Percentiles rank a stretch among this genome's conserved stretches.
phyloP scores from a whole-genome alignment of 2,888 invertebrate genomes.

The Ornithoptera priamus region DNA sequence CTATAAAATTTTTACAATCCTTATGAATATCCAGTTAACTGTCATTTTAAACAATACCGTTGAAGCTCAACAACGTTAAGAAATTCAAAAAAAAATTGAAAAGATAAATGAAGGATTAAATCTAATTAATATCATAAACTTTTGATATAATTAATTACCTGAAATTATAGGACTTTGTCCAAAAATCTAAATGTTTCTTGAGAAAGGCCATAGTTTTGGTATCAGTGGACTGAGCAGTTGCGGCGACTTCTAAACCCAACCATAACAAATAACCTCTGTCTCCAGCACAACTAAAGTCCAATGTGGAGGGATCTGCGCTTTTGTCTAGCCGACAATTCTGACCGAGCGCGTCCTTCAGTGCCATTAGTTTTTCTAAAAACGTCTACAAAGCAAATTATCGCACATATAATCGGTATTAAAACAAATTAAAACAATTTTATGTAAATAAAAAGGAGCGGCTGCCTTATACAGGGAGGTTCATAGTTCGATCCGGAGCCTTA shows the following conservation, averaged over 20 bases:
- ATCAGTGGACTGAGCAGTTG: slow-evolving; percentile 83
- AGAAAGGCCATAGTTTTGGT: slow-evolving; percentile 87
- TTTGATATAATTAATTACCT: slow-evolving; percentile 62
- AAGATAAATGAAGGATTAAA: too few relatives aligned
- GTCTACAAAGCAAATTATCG: slow-evolving; percentile 63
- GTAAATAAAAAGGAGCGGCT: too few relatives aligned
- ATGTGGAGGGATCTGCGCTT: slow-evolving; percentile 84
- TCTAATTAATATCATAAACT: too few relatives aligned
- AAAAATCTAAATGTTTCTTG: slow-evolving; percentile 87
- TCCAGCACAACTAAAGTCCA: slow-evolving; percentile 86
- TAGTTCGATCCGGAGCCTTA: too few relatives aligned
- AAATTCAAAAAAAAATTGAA: too few relatives aligned
- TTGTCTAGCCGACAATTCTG: slow-evolving; percentile 77
- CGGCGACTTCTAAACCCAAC: slow-evolving; percentile 86
- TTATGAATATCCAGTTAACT: too few relatives aligned
- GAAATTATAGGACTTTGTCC: slow-evolving; percentile 87
- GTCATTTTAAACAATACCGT: too few relatives aligned
- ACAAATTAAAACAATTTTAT: neutral
- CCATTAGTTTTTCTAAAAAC: slow-evolving; percentile 87
- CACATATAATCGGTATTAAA: neutral
- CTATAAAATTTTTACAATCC: neutral
- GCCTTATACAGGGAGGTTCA: too few relatives aligned
- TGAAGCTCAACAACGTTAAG: too few relatives aligned
- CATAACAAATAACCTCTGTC: slow-evolving; percentile 89
- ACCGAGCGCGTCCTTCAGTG: slow-evolving; percentile 84